Evolutionary conservation across 64 coral and sea anemone genomes (phyloP).

Genomic region (Cladopsammia gracilis): DNA sequence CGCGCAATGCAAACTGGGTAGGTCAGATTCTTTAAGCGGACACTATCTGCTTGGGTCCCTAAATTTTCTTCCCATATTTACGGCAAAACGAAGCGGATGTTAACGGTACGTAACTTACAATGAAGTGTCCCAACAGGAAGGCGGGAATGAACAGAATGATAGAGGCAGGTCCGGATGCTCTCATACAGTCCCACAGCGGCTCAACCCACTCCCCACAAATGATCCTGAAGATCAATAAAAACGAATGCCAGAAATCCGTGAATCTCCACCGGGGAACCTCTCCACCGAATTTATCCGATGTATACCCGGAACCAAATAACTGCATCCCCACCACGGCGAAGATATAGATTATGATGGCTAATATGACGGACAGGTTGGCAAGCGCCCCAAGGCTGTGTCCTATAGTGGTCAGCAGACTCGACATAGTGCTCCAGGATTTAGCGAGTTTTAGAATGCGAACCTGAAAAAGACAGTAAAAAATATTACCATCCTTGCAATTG

Average conservation of each 20-base stretch:
- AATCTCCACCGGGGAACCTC: conserved; percentile 92
- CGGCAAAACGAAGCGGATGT: no score
- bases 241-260: conserved; percentile 91
- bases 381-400: conserved; percentile 90
- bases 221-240: conserved; percentile 94
- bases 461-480: conserved; percentile 10
- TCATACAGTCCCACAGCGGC: conserved; percentile 97
- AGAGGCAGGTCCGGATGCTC: conserved; percentile 57
- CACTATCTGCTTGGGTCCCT: no score
- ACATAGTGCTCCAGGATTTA: conserved; percentile 98
- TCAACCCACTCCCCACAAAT: conserved; percentile 96
- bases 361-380: conserved; percentile 93
- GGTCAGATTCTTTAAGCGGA: no score
- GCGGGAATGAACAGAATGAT: conserved; percentile 91
- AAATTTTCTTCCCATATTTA: no score
- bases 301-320: conserved; percentile 82
- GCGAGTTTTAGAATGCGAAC: conserved; percentile 97
- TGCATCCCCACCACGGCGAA: conserved; percentile 99
- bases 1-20: no score
- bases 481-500: background rate
- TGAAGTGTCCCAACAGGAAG: conserved; percentile 94
- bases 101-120: conserved; percentile 73
- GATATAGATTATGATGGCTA: conserved; percentile 91
- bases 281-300: conserved; percentile 74
- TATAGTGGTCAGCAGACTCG: conserved; percentile 87